Conservation (phyloP, 1,140 invertebrate genomes). For the Nilaparvata lugens region DNA sequence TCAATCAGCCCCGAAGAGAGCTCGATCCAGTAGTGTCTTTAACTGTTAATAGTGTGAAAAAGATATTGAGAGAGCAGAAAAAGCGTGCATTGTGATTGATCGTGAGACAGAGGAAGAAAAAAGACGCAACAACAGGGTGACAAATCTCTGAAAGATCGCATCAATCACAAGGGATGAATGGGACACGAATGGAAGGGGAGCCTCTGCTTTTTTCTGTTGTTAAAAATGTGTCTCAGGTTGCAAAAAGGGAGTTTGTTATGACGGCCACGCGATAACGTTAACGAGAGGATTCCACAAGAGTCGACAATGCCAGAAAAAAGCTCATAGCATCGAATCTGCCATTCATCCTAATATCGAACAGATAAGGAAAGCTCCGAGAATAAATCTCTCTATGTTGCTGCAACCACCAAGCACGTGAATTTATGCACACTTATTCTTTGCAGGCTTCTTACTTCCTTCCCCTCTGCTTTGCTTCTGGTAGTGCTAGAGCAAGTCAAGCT, state of each 20-base stretch:
- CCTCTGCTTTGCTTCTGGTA: too few relatives aligned
- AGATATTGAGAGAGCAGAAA: background rate
- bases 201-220: background rate
- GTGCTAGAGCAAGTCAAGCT: too few relatives aligned
- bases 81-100: slow-evolving; percentile 1
- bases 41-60: slow-evolving; percentile 3
- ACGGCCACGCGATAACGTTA: slow-evolving; percentile 2
- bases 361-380: too few relatives aligned
- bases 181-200: background rate
- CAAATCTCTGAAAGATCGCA: slow-evolving; percentile 5
- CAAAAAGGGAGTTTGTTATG: slow-evolving; percentile 5
- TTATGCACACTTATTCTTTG: too few relatives aligned
- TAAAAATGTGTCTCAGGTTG: slow-evolving; percentile 6
- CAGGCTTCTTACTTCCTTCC: too few relatives aligned
- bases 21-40: background rate
- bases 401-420: too few relatives aligned
- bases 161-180: slow-evolving; percentile 4
- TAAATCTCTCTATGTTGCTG: too few relatives aligned
- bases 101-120: background rate
- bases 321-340: too few relatives aligned
- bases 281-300: background rate
- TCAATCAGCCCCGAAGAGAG: too few relatives aligned
- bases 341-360: too few relatives aligned
- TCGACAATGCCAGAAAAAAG: background rate
- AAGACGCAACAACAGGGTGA: slow-evolving; percentile 3